These are phyloP conservation scores for Callinectes sapidus DNA, from an alignment of 2,888 invertebrate species.

Conservation along the genomic window DNA sequence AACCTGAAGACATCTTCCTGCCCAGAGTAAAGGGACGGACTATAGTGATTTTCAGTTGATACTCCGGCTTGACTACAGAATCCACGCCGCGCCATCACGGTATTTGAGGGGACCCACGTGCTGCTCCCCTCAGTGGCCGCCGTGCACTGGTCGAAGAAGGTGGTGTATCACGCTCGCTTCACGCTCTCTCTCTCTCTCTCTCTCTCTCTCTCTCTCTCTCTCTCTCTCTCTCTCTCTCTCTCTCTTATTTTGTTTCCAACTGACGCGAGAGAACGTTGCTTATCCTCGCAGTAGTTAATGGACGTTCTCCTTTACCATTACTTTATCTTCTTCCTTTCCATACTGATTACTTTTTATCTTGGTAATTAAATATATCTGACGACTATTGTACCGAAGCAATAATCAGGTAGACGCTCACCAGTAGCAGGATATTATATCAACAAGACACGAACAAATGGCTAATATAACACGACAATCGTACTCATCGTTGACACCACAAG, in stretches of 20 bases:
- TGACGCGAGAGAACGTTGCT: not conserved
- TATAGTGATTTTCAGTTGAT: conserved; percentile 30
- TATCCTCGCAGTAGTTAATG: not conserved
- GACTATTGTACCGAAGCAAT: not conserved
- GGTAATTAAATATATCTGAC: not conserved
- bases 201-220: too few relatives aligned
- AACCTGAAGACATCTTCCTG: not conserved
- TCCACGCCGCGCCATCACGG: not conserved
- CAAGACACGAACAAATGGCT: not conserved
- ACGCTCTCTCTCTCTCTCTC: too few relatives aligned
- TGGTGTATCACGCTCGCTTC: not conserved
- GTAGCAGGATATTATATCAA: not conserved
- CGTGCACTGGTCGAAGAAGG: not conserved
- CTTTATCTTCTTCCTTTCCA: not conserved
- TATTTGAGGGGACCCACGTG: conserved; percentile 26
- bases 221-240: too few relatives aligned
- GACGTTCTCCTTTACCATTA: not conserved
- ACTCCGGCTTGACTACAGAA: conserved; percentile 34
- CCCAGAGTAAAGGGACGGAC: conserved; percentile 9
- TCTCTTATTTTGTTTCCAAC: not conserved
- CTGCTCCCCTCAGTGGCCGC: conserved; percentile 29
- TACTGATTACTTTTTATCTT: not conserved
- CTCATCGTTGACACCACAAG: not conserved
- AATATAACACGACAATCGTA: not conserved
- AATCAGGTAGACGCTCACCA: not conserved